These are phyloP conservation scores for Nansenia antarctica DNA, from an alignment of 2,113 vertebrate genomes.

Conservation along the genomic window DNA sequence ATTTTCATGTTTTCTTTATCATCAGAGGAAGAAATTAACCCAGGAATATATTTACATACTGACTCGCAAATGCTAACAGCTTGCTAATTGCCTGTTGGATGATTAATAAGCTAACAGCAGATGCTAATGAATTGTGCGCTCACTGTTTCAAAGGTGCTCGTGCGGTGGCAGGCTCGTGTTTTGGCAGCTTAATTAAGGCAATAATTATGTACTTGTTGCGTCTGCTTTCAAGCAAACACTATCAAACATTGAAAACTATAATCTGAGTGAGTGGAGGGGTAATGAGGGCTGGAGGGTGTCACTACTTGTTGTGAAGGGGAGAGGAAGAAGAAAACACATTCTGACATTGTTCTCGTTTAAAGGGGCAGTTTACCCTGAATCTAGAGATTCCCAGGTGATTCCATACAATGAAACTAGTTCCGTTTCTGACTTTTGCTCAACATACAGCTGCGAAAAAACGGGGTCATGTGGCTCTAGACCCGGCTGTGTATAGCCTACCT, in stretches of 20 bases:
- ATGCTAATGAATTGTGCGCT: constrained; percentile 97
- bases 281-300: constrained; percentile 75
- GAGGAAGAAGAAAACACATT: constrained; percentile 45
- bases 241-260: constrained; percentile 92
- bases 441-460: too few relatives aligned
- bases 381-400: too few relatives aligned
- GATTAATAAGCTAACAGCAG: constrained; percentile 99
- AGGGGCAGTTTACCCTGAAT: too few relatives aligned
- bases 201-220: constrained; percentile 99
- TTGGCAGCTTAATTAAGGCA: constrained; percentile 95
- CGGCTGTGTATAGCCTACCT: too few relatives aligned
- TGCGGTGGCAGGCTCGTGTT: constrained; percentile 85
- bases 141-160: constrained; percentile 96
- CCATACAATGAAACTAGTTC: too few relatives aligned
- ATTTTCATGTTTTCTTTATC: constrained; percentile 99
- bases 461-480: too few relatives aligned
- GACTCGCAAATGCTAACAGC: constrained; percentile 90
- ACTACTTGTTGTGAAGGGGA: constrained; percentile 42
- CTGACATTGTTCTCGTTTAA: too few relatives aligned
- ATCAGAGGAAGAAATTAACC: constrained; percentile 94
- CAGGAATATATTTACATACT: constrained; percentile 94
- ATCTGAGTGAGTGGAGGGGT: constrained; percentile 88
- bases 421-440: too few relatives aligned
- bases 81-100: constrained; percentile 98
- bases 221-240: constrained; percentile 94